Conservation (phyloP, 2,888 invertebrate species). For the Pristionchus exspectatus region DNA sequence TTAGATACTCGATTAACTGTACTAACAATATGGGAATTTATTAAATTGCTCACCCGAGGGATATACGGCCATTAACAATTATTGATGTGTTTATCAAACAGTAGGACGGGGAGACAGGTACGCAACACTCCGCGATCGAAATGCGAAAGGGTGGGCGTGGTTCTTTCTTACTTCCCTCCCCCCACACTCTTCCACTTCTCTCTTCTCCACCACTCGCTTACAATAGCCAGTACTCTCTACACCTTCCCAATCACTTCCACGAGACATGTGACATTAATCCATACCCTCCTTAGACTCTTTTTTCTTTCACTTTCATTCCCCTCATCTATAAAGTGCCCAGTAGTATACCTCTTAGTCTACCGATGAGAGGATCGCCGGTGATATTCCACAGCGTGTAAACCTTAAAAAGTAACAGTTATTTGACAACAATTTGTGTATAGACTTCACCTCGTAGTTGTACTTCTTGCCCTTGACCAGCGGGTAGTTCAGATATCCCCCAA, state of each 20-base stretch:
- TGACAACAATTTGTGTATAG: neutral
- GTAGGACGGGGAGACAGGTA: neutral
- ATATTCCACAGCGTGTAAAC: conserved; percentile 77
- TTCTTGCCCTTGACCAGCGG: conserved; percentile 77
- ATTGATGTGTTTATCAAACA: conserved; percentile 28
- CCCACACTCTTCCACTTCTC: neutral
- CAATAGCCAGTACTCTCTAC: conserved; percentile 3
- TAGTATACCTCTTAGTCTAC: conserved; percentile 74
- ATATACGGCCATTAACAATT: conserved; percentile 57
- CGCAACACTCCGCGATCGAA: neutral
- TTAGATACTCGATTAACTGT: neutral
- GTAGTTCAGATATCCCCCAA: conserved; percentile 79
- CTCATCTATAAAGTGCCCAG: neutral
- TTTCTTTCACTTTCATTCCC: neutral
- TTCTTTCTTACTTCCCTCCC: neutral
- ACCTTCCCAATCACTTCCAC: neutral
- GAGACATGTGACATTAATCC: conserved; percentile 17
- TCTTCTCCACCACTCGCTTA: neutral
- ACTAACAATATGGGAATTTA: neutral
- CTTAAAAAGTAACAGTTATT: neutral
- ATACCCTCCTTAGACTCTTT: conserved; percentile 1
- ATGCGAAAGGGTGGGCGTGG: conserved; percentile 38
- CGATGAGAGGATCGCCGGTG: conserved; percentile 75
- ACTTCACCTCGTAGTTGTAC: conserved; percentile 77
- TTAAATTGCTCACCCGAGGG: conserved; percentile 60